Percentiles rank a stretch among this genome's conserved stretches.
Conservation (phyloP, 2,113 vertebrate species). For the Oryzias melastigma region DNA sequence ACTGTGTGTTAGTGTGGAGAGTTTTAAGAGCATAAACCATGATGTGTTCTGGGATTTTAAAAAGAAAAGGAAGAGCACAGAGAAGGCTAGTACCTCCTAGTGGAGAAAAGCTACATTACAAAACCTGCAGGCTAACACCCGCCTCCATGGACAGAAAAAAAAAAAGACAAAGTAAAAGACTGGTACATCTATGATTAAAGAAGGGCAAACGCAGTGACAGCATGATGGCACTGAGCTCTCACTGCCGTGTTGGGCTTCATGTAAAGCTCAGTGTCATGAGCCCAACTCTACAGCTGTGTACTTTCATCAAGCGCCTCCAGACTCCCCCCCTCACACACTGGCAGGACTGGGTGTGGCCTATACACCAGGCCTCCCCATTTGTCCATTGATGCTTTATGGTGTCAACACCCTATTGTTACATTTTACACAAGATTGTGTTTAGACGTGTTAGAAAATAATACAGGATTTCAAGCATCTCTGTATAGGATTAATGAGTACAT, state of each 20-base stretch:
- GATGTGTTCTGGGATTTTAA: conserved; percentile 50
- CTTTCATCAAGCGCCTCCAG: conserved; percentile 80
- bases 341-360: conserved; percentile 61
- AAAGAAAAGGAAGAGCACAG: conserved; percentile 73
- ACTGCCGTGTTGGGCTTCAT: conserved; percentile 43
- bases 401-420: conserved; percentile 4
- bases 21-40: conserved; percentile 57
- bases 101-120: conserved; percentile 60
- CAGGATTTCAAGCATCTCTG: no score
- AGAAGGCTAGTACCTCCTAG: conserved; percentile 68
- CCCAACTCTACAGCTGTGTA: conserved; percentile 73
- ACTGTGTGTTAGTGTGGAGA: conserved; percentile 67
- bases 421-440: neutral
- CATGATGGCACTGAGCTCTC: conserved; percentile 74
- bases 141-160: conserved; percentile 48
- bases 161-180: conserved; percentile 61
- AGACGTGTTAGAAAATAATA: neutral
- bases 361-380: conserved; percentile 27
- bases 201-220: conserved; percentile 75
- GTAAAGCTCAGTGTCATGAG: conserved; percentile 77
- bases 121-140: conserved; percentile 53
- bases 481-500: no score
- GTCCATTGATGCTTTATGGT: conserved; percentile 52
- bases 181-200: conserved; percentile 69
- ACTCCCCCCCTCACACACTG: conserved; percentile 77